Conservation (phyloP, 2,888 invertebrate genomes). For the Lycophotia porphyrea region DNA sequence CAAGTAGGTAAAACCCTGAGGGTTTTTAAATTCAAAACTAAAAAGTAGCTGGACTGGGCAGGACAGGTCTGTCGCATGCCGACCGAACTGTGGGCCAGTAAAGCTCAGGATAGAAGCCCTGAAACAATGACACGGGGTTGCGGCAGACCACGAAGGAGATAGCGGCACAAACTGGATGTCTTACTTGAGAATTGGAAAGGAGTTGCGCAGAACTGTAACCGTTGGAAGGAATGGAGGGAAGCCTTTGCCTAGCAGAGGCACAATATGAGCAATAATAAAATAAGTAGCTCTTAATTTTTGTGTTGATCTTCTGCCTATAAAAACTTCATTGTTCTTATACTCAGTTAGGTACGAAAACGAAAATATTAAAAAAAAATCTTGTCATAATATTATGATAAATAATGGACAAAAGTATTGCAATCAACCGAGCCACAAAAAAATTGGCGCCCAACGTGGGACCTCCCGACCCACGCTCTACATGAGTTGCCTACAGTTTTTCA, state of each 20-base stretch:
- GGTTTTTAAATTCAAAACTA: background rate
- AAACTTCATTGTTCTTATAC: background rate
- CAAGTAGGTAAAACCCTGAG: background rate
- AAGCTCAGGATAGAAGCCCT: no score
- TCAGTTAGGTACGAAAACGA: background rate
- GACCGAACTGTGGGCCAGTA: no score
- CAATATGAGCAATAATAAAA: background rate
- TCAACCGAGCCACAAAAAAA: background rate
- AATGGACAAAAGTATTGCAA: background rate
- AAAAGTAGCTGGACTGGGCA: background rate
- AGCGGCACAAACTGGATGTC: no score
- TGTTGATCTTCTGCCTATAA: background rate
- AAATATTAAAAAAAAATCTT: background rate
- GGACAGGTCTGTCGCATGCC: no score
- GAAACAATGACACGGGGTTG: no score
- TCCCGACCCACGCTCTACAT: background rate
- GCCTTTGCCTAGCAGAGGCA: no score
- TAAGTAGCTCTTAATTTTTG: background rate
- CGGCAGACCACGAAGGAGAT: no score
- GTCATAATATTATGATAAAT: background rate
- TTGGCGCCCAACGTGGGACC: constrained; percentile 40
- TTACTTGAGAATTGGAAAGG: no score
- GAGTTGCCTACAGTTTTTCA: background rate
- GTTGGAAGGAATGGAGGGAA: no score
- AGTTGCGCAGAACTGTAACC: no score